phyloP scores from a whole-genome alignment of 2,888 invertebrate genomes.

The Cephonodes hylas region DNA sequence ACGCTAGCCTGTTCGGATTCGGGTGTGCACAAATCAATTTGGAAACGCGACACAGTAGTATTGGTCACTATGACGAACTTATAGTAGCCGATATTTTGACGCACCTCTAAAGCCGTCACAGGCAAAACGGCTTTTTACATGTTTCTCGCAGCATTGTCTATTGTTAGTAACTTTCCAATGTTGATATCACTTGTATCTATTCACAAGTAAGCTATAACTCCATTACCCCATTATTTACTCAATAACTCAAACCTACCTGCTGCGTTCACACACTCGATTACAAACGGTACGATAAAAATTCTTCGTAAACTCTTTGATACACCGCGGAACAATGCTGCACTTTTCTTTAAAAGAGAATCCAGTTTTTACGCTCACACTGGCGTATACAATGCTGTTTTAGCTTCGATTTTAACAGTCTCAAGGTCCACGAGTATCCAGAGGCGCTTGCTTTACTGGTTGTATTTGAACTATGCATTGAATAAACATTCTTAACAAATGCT shows the following conservation, averaged over 20 bases:
- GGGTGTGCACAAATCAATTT: too few species aligned
- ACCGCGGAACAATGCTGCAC: slow-evolving; percentile 1
- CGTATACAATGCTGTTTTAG: slow-evolving; percentile 34
- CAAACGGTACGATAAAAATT: neutral
- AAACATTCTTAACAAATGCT: slow-evolving; percentile 41
- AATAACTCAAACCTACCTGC: neutral
- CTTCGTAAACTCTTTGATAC: neutral
- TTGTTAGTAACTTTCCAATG: too few species aligned
- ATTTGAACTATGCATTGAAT: slow-evolving; percentile 46
- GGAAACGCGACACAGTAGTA: too few species aligned
- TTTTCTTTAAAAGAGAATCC: slow-evolving; percentile 1
- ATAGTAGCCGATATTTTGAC: too few species aligned
- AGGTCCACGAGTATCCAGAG: slow-evolving; percentile 32
- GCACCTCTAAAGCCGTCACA: too few species aligned
- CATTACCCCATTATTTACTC: neutral
- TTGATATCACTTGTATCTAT: too few species aligned
- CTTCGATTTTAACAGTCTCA: slow-evolving; percentile 37
- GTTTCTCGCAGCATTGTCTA: too few species aligned
- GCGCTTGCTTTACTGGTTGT: slow-evolving; percentile 44
- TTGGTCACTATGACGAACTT: too few species aligned
- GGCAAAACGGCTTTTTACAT: too few species aligned
- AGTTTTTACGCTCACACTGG: neutral
- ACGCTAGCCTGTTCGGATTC: too few species aligned
- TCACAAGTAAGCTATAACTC: neutral
- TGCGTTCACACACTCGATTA: slow-evolving; percentile 1